These are phyloP conservation scores for Caerostris extrusa DNA, from an alignment of 1,140 invertebrate species.

Conservation along the genomic window DNA sequence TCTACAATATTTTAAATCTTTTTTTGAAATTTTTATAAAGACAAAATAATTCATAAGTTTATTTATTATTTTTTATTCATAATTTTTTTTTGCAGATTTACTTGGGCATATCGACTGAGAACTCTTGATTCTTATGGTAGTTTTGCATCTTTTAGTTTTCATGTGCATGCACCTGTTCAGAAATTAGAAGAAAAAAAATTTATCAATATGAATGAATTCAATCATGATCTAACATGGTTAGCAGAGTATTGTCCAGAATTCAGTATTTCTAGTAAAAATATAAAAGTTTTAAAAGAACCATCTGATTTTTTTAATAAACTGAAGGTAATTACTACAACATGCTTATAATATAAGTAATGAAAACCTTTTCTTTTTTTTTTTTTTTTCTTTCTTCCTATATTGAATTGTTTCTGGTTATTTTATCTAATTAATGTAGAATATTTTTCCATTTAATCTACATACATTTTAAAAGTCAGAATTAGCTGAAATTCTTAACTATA, in stretches of 20 bases:
- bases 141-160: constrained; percentile 36
- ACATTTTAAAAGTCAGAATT: no score
- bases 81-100: background rate
- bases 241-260: constrained; percentile 80
- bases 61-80: no score
- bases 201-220: constrained; percentile 21
- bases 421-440: no score
- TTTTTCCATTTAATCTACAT: no score
- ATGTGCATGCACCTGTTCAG: constrained; percentile 33
- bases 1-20: no score
- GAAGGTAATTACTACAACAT: constrained; percentile 57
- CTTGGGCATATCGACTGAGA: background rate
- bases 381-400: no score
- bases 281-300: constrained; percentile 81
- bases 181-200: constrained; percentile 16
- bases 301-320: constrained; percentile 81
- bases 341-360: no score
- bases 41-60: no score
- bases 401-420: no score
- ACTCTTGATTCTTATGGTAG: constrained; percentile 21
- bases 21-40: no score
- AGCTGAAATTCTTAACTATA: no score
- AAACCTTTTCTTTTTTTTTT: no score
- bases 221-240: constrained; percentile 79
- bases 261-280: constrained; percentile 80